Evolutionary conservation across 2,888 invertebrate species (phyloP).

Genomic region (Anaspis maculata): DNA sequence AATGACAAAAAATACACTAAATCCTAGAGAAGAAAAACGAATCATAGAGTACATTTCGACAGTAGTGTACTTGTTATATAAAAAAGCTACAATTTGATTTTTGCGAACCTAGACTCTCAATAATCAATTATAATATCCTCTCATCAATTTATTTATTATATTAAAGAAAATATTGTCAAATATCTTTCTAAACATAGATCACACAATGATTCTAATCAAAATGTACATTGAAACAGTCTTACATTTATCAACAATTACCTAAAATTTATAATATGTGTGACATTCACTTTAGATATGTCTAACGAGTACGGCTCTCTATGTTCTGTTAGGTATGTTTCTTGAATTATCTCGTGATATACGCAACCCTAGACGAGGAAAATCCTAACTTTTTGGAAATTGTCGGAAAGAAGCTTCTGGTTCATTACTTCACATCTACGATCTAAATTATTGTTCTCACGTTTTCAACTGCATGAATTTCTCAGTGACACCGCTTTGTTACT

Average conservation of each 20-base stretch:
- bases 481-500: no score
- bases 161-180: conserved; percentile 19
- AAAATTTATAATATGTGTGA: conserved; percentile 15
- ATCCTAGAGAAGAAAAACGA: not conserved
- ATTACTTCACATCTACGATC: no score
- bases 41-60: not conserved
- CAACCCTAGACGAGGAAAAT: no score
- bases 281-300: conserved; percentile 27
- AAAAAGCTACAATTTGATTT: no score
- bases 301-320: conserved; percentile 16
- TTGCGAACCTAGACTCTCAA: no score
- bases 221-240: conserved; percentile 23
- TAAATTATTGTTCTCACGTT: no score
- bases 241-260: conserved; percentile 23
- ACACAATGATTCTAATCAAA: conserved; percentile 21
- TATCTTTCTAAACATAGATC: conserved; percentile 17
- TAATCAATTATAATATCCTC: no score
- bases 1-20: not conserved
- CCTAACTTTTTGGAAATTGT: no score
- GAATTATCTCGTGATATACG: no score
- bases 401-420: no score
- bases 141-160: conserved; percentile 4
- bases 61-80: not conserved
- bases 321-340: no score
- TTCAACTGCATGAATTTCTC: no score